A percentile compares a stretch with the other conserved stretches of the same genome.
Evolutionary conservation across 1,140 invertebrate species (phyloP).

Genomic region (Antheraea pernyi): DNA sequence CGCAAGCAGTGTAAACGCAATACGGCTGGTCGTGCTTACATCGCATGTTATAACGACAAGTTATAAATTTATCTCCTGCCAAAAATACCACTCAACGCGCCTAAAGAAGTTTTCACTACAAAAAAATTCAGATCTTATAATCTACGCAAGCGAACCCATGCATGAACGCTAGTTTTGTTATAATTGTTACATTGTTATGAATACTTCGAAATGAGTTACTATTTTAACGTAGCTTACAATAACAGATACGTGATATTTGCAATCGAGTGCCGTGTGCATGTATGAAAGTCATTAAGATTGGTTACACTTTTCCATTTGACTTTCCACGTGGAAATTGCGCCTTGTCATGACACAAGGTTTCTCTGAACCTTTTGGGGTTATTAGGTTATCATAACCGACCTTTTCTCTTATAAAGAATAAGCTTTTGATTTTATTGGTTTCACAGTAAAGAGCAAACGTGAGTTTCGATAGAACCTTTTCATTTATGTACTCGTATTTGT

Average conservation of each 20-base stretch:
- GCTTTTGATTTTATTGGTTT: constrained; percentile 26
- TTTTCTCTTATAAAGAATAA: constrained; percentile 31
- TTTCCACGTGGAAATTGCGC: constrained; percentile 68
- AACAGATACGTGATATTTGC: not conserved
- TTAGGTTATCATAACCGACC: constrained; percentile 57
- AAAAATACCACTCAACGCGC: no score
- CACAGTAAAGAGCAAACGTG: constrained; percentile 17
- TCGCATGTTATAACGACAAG: no score
- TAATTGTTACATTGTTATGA: no score
- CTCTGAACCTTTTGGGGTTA: constrained; percentile 58
- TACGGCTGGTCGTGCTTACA: no score
- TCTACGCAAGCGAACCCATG: no score
- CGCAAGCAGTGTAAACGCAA: no score
- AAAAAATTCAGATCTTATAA: no score
- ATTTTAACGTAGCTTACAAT: not conserved
- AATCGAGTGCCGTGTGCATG: constrained; percentile 47
- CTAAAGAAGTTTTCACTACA: no score
- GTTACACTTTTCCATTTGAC: constrained; percentile 62
- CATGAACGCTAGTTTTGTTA: no score
- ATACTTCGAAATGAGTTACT: not conserved
- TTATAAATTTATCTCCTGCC: no score
- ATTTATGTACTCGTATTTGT: not conserved
- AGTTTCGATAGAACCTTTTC: not conserved
- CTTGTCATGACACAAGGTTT: constrained; percentile 66
- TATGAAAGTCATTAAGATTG: constrained; percentile 64